Conservation (phyloP, 2,797 vertebrate species). For the Aeoliscus strigatus region DNA sequence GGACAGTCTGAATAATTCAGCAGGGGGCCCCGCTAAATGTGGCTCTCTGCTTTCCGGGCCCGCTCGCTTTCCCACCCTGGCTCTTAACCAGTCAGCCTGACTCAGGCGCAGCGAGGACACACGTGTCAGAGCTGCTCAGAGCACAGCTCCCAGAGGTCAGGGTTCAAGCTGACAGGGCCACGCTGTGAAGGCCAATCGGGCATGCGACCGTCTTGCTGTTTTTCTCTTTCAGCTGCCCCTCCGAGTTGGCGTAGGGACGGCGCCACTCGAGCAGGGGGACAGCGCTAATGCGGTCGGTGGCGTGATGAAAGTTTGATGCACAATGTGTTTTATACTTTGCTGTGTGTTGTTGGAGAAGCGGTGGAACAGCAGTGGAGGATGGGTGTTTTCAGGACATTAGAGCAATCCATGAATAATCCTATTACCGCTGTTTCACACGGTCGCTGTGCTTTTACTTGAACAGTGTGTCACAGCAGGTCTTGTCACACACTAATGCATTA, state of each 20-base stretch:
- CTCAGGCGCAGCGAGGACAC: slow-evolving; percentile 62
- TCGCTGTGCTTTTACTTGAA: slow-evolving; percentile 38
- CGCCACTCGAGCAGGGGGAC: slow-evolving; percentile 8
- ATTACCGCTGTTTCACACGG: slow-evolving; percentile 34
- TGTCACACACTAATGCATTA: slow-evolving; percentile 27
- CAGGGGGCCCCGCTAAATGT: slow-evolving; percentile 64
- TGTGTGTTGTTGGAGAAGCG: slow-evolving; percentile 38
- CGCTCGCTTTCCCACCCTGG: slow-evolving; percentile 46
- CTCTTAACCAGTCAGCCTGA: slow-evolving; percentile 78
- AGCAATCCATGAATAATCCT: slow-evolving; percentile 58
- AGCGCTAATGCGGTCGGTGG: slow-evolving; percentile 50
- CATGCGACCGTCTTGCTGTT: slow-evolving; percentile 47
- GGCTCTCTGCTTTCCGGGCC: slow-evolving; percentile 46
- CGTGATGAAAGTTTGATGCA: slow-evolving; percentile 64
- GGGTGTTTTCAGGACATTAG: slow-evolving; percentile 57
- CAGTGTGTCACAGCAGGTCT: slow-evolving; percentile 35
- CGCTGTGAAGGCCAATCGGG: slow-evolving; percentile 55
- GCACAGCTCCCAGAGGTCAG: slow-evolving; percentile 65
- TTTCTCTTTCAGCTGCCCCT: slow-evolving; percentile 59
- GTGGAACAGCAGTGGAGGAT: slow-evolving; percentile 30
- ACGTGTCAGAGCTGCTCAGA: slow-evolving; percentile 69
- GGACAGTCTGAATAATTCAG: slow-evolving; percentile 75
- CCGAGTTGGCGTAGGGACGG: slow-evolving; percentile 28
- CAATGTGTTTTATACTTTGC: slow-evolving; percentile 44
- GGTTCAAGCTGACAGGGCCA: slow-evolving; percentile 66